Conservation (phyloP, 2,888 invertebrate species). For the Catocala sponsa region DNA sequence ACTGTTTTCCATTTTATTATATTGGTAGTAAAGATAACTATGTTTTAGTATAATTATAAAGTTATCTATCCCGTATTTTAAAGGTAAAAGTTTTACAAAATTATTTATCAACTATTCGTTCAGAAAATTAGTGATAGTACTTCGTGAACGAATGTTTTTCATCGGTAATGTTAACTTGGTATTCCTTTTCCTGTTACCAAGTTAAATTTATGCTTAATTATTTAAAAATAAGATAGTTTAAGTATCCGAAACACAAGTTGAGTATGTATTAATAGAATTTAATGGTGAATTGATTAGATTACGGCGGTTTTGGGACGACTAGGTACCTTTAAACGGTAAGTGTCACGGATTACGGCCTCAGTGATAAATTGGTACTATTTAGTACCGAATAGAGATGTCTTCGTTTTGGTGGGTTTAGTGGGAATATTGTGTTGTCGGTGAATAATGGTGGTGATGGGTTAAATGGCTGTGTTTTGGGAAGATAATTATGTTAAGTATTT, state of each 20-base stretch:
- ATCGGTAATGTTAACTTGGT: constrained; percentile 22
- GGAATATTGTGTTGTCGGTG: constrained; percentile 7
- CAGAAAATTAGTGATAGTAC: neutral
- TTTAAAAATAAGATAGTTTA: constrained; percentile 37
- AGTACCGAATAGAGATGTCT: constrained; percentile 20
- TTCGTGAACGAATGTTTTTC: neutral
- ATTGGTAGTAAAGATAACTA: constrained; percentile 18
- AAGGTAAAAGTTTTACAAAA: neutral
- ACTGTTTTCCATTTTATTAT: constrained; percentile 28
- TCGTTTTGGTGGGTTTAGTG: constrained; percentile 4
- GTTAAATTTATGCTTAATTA: constrained; percentile 39
- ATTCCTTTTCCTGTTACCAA: neutral
- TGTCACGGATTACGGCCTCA: constrained; percentile 5
- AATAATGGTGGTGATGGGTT: constrained; percentile 4
- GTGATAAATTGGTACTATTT: constrained; percentile 24
- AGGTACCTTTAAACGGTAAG: constrained; percentile 6
- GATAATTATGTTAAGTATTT: neutral
- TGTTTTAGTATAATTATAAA: constrained; percentile 12
- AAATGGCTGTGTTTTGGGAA: constrained; percentile 7
- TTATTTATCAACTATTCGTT: neutral
- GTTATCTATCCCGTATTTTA: constrained; percentile 22
- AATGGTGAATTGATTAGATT: constrained; percentile 44
- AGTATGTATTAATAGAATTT: constrained; percentile 46
- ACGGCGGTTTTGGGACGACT: neutral
- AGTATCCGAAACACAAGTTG: constrained; percentile 33